phyloP scores from a whole-genome alignment of 2,888 invertebrate species.

The Thymelicus acteon region DNA sequence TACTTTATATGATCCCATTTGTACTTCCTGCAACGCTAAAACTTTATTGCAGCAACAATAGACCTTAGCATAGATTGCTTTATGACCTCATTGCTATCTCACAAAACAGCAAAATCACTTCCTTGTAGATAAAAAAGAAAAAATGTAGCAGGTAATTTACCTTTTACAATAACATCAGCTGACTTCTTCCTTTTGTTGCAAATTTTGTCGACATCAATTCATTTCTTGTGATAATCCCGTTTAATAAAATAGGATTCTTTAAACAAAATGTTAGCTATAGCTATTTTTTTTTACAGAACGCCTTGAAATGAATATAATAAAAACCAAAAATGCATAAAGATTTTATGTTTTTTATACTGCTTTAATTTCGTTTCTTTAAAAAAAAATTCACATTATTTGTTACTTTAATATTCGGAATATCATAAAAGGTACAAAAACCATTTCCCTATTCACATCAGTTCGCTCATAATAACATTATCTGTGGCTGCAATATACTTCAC shows the following conservation, averaged over 20 bases:
- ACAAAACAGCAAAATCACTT: constrained; percentile 38
- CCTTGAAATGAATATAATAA: too few relatives aligned
- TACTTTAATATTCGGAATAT: too few relatives aligned
- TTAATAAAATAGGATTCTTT: neutral
- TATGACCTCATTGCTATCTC: constrained; percentile 34
- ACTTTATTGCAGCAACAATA: constrained; percentile 38
- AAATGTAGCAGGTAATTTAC: constrained; percentile 36
- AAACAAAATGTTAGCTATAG: too few relatives aligned
- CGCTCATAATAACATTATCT: neutral
- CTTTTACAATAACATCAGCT: constrained; percentile 24
- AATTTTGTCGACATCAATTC: constrained; percentile 18
- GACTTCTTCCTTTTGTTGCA: constrained; percentile 2
- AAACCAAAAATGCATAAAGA: too few relatives aligned
- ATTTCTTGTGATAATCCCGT: neutral
- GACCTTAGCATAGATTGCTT: constrained; percentile 36
- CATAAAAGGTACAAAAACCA: neutral
- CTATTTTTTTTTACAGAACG: too few relatives aligned
- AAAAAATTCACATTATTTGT: too few relatives aligned
- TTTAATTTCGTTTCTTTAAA: too few relatives aligned
- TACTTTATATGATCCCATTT: constrained; percentile 38
- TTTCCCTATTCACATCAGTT: neutral
- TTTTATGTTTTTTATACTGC: too few relatives aligned
- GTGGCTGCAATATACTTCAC: neutral
- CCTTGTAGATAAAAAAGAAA: constrained; percentile 34
- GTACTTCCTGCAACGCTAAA: constrained; percentile 37